Base-by-base conservation (phyloP, 2,113 vertebrate species). In the Rhineura floridana region DNA sequence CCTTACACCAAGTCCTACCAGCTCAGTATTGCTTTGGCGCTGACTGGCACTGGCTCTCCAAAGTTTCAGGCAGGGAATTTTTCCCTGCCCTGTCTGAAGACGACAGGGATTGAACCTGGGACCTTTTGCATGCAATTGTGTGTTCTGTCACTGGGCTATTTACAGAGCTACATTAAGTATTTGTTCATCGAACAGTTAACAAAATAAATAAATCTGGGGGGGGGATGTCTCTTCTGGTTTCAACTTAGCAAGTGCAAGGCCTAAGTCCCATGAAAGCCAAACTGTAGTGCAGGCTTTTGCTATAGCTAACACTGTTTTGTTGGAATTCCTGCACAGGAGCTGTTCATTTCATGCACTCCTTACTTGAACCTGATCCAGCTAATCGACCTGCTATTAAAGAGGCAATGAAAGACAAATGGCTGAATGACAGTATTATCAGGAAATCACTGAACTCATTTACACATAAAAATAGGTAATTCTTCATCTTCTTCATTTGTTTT, bases 321-420 rank as follows among this genome's bases (percentile, higher is more conserved):
- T 82, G 88, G 28, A 42, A 89, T 88, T 92, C 44, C 50, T 88
- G 75, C 79, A 59, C 78, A 98, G 97, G 95, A 87, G 97, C 96
- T 4, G 94, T 96, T 65, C 95, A 95, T 9, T 98, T 98, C 75
- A 96, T 97, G 87, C 92, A 98, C 91, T 97, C 96, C 76, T 96
- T 98, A 42, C 95, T 98, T 86, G 96, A 98, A 92, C 97, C 97
- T 0, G 96, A 98, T 90, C 97, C 97, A 7, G 86, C 65, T 17
- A 98, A 98, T 92, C 96, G 97, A 13, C 96, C 97, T 69, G 96
- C 95, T 83, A 85, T 95, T 86, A 97, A 96, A 95, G 95, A 97
- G 89, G 97, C 96, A 25, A 97, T 97, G 96, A 96, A 97, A 95
- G 95, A 97, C 85, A 96, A 95, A 91, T 96, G 96, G 97, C 77